Evolutionary conservation across 2,797 vertebrate species (phyloP).

Genomic region (Sus cebifrons): DNA sequence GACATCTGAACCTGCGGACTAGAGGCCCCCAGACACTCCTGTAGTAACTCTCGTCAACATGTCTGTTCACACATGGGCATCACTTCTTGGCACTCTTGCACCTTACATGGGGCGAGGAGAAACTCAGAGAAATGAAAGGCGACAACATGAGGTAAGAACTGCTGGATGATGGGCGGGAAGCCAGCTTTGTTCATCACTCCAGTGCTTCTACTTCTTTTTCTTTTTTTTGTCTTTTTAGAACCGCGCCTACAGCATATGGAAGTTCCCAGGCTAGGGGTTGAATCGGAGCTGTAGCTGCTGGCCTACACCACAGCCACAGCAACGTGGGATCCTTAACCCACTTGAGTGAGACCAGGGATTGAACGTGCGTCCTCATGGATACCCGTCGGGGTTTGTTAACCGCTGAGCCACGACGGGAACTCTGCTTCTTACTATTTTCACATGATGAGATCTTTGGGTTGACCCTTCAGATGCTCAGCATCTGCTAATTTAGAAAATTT

Average conservation of each 20-base stretch:
- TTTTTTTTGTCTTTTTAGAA: too few species aligned
- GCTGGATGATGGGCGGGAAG: background rate
- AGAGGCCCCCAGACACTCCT: background rate
- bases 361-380: too few species aligned
- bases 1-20: background rate
- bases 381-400: too few species aligned
- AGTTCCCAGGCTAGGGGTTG: too few species aligned
- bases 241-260: too few species aligned
- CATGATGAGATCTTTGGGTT: background rate
- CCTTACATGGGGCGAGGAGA: background rate
- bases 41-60: background rate
- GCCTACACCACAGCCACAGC: too few species aligned
- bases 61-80: background rate
- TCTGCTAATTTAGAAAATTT: conserved; percentile 20
- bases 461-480: background rate
- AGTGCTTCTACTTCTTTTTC: background rate
- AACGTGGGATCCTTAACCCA: too few species aligned
- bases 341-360: too few species aligned
- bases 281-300: too few species aligned
- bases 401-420: too few species aligned
- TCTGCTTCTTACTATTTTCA: background rate
- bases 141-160: background rate
- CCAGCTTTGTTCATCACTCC: background rate
- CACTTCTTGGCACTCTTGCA: background rate
- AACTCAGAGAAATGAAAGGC: background rate